Percentiles rank a stretch among this genome's conserved stretches.
These are phyloP conservation scores for Thinocorus orbignyianus DNA, from an alignment of 2,113 vertebrate genomes.

Conservation along the genomic window DNA sequence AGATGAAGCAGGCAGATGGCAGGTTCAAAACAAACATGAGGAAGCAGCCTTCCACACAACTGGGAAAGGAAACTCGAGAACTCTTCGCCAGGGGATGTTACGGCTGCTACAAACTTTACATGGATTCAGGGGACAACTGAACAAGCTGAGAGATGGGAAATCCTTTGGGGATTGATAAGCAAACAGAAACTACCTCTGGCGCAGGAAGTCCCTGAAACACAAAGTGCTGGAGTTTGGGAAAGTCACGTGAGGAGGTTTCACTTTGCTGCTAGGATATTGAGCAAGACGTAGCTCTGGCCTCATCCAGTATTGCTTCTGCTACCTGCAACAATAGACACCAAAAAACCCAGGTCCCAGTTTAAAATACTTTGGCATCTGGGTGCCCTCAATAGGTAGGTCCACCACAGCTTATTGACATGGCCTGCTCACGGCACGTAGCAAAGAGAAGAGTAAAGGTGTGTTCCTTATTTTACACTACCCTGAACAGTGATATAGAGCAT, in stretches of 20 bases:
- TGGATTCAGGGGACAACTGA: constrained; percentile 43
- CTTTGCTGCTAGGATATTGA: neutral
- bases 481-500: neutral
- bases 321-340: neutral
- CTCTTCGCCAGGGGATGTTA: neutral
- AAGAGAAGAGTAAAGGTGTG: neutral
- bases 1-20: constrained; percentile 46
- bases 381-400: neutral
- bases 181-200: constrained; percentile 37
- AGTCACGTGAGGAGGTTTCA: neutral
- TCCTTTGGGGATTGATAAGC: constrained; percentile 13
- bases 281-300: neutral
- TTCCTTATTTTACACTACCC: neutral
- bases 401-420: neutral
- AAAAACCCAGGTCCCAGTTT: neutral
- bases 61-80: constrained; percentile 44
- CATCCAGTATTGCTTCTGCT: neutral
- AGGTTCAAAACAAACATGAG: constrained; percentile 40
- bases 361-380: neutral
- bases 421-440: neutral
- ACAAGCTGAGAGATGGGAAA: constrained; percentile 24
- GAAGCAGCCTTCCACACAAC: constrained; percentile 20
- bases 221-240: constrained; percentile 5
- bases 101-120: constrained; percentile 13
- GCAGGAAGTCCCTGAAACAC: constrained; percentile 30